These are phyloP conservation scores for Perca flavescens DNA, from an alignment of 2,113 vertebrate genomes.

Conservation along the genomic window DNA sequence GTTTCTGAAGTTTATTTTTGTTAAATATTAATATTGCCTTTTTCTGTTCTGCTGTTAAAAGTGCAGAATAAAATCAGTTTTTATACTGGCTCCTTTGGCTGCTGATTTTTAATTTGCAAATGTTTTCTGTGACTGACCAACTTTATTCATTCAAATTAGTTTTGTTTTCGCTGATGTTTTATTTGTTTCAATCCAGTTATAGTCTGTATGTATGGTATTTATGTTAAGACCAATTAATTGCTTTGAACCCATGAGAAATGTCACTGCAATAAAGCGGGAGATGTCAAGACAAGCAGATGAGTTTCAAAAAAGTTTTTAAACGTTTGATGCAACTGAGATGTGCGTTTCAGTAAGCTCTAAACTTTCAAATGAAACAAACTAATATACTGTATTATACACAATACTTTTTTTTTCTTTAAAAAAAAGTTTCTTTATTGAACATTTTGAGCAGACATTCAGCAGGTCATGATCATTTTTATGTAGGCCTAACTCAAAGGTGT, in stretches of 20 bases:
- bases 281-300: neutral
- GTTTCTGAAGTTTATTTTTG: constrained; percentile 42
- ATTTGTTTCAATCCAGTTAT: neutral
- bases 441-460: too few relatives aligned
- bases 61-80: constrained; percentile 68
- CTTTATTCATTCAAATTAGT: too few relatives aligned
- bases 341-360: neutral
- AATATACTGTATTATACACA: neutral
- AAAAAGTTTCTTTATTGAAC: too few relatives aligned
- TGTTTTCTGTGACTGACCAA: too few relatives aligned
- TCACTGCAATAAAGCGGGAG: neutral
- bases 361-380: neutral
- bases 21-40: constrained; percentile 40
- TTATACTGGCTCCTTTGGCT: neutral
- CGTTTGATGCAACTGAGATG: neutral
- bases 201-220: neutral
- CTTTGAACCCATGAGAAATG: neutral
- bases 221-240: neutral
- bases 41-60: neutral
- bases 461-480: too few relatives aligned
- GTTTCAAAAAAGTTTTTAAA: neutral
- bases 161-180: neutral
- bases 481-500: too few relatives aligned
- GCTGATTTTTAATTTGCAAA: neutral
- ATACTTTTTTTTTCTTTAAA: too few relatives aligned